Base-by-base conservation (phyloP, 2,113 vertebrate species). In the Pyrgilauda ruficollis region DNA sequence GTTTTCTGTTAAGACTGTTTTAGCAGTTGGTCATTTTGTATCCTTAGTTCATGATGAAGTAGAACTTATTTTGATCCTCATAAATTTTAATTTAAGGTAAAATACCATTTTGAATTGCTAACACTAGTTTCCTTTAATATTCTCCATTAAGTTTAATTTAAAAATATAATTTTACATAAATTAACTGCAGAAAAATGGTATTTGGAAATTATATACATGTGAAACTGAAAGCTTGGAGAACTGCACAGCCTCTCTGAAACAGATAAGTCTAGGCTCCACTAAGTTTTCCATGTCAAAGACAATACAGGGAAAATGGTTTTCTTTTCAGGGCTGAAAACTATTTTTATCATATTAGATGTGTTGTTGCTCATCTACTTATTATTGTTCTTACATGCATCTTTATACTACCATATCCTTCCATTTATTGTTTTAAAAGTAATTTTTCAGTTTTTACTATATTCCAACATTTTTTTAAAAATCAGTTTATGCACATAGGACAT, bases 401-500 rank as follows among this genome's bases (percentile, higher is more conserved):
- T 39, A 13, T 33, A 24, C 28, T 70, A 31, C 26, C 8, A 33
- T 63, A 37, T 17, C 8, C 2, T 79, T 75, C 3, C 3, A 39
- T 26, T 43, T 61, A 20, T n/a, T 69, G 8, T 50, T 84, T 68
- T 37, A 35, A 76, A 73, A 69, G 1, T 0, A 43, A 39, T n/a
- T 84, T 69, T 72, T 35, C 19, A 35, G 3, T 49, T 89, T 89
- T 84, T 58, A 23, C 1, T 66, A 6, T 44, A 46, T 70, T 89
- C 10, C 4, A 41, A 11, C 0, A 2, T 21, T 59, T 70, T 58
- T 26, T 2, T 0, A 1, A 35, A 59, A 64, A 74, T 52, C 6
- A 2, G 1, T 41, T 59, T 1, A 23, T 46, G 2, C 22, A 31
- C 10, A 43, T 9, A 24, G 16, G 16, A 47, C 62, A 70, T 68